These are phyloP conservation scores for Tachypleus tridentatus DNA, from an alignment of 1,140 invertebrate genomes.

Conservation along the genomic window DNA sequence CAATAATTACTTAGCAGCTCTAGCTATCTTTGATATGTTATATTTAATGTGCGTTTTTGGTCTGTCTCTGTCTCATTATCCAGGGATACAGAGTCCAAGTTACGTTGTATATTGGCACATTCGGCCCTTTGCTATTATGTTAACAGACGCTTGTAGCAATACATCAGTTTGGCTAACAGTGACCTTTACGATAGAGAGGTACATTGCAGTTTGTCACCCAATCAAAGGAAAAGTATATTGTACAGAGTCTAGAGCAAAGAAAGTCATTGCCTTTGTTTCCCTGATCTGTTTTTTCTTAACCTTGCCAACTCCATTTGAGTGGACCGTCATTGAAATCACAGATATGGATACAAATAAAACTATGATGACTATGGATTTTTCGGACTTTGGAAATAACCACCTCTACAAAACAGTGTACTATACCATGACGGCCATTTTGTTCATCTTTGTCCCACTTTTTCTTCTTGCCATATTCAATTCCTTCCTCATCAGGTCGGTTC, in stretches of 20 bases:
- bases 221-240: conserved; percentile 56
- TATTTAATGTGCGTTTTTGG: conserved; percentile 53
- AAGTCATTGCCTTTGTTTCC: conserved; percentile 47
- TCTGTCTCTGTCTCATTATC: conserved; percentile 50
- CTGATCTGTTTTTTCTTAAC: conserved; percentile 51
- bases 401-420: conserved; percentile 50
- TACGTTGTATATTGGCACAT: conserved; percentile 43
- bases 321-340: conserved; percentile 27
- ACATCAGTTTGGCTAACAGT: conserved; percentile 64
- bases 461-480: conserved; percentile 56
- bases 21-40: conserved; percentile 56
- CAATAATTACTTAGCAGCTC: conserved; percentile 55
- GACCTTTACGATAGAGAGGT: conserved; percentile 62
- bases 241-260: conserved; percentile 42
- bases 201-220: conserved; percentile 62
- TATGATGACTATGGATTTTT: conserved; percentile 9
- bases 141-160: conserved; percentile 51
- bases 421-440: conserved; percentile 49
- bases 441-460: conserved; percentile 51
- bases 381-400: conserved; percentile 38
- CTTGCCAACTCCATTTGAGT: conserved; percentile 52
- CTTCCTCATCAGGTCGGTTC: conserved; percentile 53
- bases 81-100: conserved; percentile 33
- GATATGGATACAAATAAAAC: conserved; percentile 24
- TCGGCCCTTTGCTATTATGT: conserved; percentile 42